Evolutionary conservation across 2,797 vertebrate species (phyloP).

Genomic region (Sparus aurata): DNA sequence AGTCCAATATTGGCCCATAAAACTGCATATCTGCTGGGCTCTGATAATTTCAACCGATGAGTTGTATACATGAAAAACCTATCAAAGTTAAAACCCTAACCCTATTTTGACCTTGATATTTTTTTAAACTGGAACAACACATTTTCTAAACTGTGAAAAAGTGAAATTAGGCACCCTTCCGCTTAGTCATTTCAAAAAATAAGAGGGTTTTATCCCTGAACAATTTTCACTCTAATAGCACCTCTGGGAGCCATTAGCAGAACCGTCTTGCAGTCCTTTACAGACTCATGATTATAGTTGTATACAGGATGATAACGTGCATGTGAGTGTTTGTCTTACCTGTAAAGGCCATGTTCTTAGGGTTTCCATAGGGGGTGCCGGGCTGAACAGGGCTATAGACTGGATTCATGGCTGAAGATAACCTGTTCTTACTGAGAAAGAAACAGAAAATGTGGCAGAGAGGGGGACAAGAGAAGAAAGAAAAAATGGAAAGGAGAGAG

Average conservation of each 20-base stretch:
- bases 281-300: background rate
- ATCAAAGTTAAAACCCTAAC: background rate
- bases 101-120: background rate
- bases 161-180: background rate
- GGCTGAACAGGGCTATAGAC: slow-evolving; percentile 99
- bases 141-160: background rate
- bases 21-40: too few relatives aligned
- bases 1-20: too few relatives aligned
- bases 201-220: background rate
- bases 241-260: background rate
- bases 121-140: background rate
- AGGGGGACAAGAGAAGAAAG: slow-evolving; percentile 35
- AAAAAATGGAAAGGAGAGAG: slow-evolving; percentile 43
- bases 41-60: too few relatives aligned
- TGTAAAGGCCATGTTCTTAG: slow-evolving; percentile 98
- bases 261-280: background rate
- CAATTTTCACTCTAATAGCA: background rate
- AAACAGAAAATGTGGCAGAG: slow-evolving; percentile 27
- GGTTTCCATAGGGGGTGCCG: slow-evolving; percentile 97
- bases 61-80: background rate
- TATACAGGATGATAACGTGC: background rate
- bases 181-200: background rate
- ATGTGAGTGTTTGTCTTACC: slow-evolving; percentile 81
- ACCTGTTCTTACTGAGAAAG: slow-evolving; percentile 88
- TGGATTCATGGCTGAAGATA: slow-evolving; percentile 97